A percentile compares a stretch with the other conserved stretches of the same genome.
phyloP scores from a whole-genome alignment of 1,140 invertebrate species.

The Melanaphis sacchari region DNA sequence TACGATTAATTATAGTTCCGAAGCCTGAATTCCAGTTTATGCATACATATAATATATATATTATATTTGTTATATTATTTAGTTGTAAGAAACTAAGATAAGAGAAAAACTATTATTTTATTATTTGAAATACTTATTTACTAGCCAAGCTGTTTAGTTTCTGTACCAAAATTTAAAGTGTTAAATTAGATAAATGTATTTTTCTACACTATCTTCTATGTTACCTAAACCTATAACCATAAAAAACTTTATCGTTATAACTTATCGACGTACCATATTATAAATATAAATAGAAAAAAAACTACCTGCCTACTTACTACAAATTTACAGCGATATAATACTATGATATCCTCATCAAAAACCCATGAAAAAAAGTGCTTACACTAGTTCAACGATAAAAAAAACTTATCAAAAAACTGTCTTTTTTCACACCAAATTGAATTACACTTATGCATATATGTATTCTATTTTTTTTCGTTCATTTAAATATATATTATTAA shows the following conservation, averaged over 20 bases:
- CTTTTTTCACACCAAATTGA: too few species aligned
- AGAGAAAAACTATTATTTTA: neutral
- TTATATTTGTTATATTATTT: neutral
- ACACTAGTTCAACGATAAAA: too few species aligned
- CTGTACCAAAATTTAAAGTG: neutral
- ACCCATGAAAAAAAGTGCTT: neutral
- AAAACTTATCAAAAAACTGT: too few species aligned
- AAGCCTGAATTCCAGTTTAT: neutral
- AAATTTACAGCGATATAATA: neutral
- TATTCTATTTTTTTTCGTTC: too few species aligned
- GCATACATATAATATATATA: neutral
- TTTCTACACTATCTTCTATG: neutral
- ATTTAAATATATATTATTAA: too few species aligned
- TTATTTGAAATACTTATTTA: neutral
- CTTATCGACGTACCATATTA: neutral
- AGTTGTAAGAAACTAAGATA: neutral
- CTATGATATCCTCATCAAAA: neutral
- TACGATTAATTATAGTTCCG: neutral
- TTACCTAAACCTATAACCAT: neutral
- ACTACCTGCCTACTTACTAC: neutral
- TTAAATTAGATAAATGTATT: neutral
- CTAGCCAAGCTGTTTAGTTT: too few species aligned
- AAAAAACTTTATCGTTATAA: neutral
- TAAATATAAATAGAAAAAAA: too few species aligned
- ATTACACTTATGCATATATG: too few species aligned